Evolutionary conservation across 23 tunicate species (phyloP).

Genomic region (Trididemnum miniatum): DNA sequence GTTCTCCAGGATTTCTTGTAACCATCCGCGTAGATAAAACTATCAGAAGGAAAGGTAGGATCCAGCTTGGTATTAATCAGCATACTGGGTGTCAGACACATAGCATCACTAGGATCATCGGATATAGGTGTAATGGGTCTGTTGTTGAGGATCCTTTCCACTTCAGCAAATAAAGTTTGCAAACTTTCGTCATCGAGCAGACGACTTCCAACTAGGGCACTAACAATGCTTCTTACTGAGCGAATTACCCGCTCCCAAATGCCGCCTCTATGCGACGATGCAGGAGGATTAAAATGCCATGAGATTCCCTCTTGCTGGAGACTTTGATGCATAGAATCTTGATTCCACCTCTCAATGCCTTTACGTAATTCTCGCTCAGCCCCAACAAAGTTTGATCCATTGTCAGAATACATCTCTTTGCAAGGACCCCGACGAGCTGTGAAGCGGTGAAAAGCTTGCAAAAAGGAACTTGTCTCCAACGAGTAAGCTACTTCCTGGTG

Average conservation of each 20-base stretch:
- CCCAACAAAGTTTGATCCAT: constrained; percentile 1
- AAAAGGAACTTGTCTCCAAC: constrained; percentile 10
- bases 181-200: no score
- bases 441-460: constrained; percentile 27
- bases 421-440: not conserved
- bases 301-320: not conserved
- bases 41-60: no score
- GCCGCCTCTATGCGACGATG: no score
- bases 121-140: no score
- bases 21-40: no score
- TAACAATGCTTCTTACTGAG: not conserved
- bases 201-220: no score
- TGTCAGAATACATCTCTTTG: constrained; percentile 1
- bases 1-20: no score
- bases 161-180: no score
- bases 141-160: no score
- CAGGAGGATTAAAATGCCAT: not conserved
- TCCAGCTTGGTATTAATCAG: no score
- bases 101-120: no score
- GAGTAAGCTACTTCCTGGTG: constrained; percentile 30
- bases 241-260: constrained; percentile 27
- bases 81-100: no score
- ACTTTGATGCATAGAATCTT: not conserved
- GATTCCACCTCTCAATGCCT: constrained; percentile 20
- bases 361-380: constrained; percentile 18